Evolutionary conservation across 2,888 invertebrate species (phyloP).

Genomic region (Lepidocyrtoides sp.): DNA sequence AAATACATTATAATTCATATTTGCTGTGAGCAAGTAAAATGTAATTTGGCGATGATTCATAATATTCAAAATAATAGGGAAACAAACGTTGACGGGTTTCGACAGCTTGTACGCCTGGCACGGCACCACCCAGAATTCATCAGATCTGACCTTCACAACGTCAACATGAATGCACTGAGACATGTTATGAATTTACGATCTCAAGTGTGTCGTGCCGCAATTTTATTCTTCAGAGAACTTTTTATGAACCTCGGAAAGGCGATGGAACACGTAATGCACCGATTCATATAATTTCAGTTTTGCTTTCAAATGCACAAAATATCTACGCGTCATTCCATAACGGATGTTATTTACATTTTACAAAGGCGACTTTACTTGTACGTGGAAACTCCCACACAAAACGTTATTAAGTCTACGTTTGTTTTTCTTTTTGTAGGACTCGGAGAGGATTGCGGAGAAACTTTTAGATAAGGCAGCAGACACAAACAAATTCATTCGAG

Average conservation of each 20-base stretch:
- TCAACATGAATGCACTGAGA: conserved; percentile 90
- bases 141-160: conserved; percentile 90
- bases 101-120: conserved; percentile 90
- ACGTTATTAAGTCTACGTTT: conserved; percentile 9
- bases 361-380: conserved; percentile 43
- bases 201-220: conserved; percentile 96
- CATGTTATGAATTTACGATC: conserved; percentile 97
- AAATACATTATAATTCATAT: conserved; percentile 40
- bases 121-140: conserved; percentile 90
- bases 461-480: conserved; percentile 96
- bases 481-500: conserved; percentile 96
- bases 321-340: conserved; percentile 45
- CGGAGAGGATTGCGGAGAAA: conserved; percentile 94
- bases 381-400: conserved; percentile 46
- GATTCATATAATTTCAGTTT: conserved; percentile 79
- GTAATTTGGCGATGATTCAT: conserved; percentile 56
- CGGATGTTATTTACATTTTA: conserved; percentile 66
- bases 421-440: conserved; percentile 88
- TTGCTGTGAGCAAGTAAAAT: conserved; percentile 4
- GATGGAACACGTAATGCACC: conserved; percentile 89
- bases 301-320: conserved; percentile 50
- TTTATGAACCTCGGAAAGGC: conserved; percentile 88
- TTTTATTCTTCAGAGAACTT: conserved; percentile 93
- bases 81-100: conserved; percentile 91
- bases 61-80: conserved; percentile 88